Evolutionary conservation across 2,888 invertebrate species (phyloP), one percentile per base, ranked within the genome.

Genomic region (Chloromyia formosa): DNA sequence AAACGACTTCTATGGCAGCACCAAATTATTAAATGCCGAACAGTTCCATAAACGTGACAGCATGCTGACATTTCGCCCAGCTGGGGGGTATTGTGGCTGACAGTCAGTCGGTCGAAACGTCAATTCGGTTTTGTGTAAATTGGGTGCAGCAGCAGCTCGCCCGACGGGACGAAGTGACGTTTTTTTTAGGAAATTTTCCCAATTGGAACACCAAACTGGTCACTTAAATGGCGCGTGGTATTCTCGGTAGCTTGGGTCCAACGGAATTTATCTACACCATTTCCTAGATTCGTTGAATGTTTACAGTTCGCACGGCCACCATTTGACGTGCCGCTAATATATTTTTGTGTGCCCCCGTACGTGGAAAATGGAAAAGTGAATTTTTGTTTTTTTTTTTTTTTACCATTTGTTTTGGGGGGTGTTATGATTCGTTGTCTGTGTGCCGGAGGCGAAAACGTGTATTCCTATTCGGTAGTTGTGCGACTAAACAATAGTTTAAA

Each of bases 121-220:
- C 68, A 69, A 53, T n/a, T n/a, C 14, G 40, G 16, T 54, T 69
- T 69, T 53, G 54, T 69, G 54, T 54, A 16, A 69, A 69, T 69
- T 69, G 71, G 71, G 71, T 58, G 71, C 58, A 71, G 56, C 56
- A 71, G 56, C 56, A 35, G 7, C 7, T 71, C 35, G 42, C 40
- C 20, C 45, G 49, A 35, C 49, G 49, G 49, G 16, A 49, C 2
- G 3, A 1, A 3, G 12, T 49, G 5, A n/a, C 12, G 12, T 49
- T 49, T 49, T 42, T 42, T 49, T n/a, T n/a, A 35, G 27, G 27
- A 7, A 35, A n/a, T 49, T 49, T 49, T 49, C 49, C 49, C 12
- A 12, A 10, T 49, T 49, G 3, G 16, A n/a, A 5, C 16, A 12
- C 12, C 14, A 7, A 49, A 49, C 12, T 49, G 49, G 49, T 7